Percentiles rank a stretch among this genome's conserved stretches.
These are phyloP conservation scores for Pseudonaja textilis DNA, from an alignment of 2,113 vertebrate species.

Conservation along the genomic window DNA sequence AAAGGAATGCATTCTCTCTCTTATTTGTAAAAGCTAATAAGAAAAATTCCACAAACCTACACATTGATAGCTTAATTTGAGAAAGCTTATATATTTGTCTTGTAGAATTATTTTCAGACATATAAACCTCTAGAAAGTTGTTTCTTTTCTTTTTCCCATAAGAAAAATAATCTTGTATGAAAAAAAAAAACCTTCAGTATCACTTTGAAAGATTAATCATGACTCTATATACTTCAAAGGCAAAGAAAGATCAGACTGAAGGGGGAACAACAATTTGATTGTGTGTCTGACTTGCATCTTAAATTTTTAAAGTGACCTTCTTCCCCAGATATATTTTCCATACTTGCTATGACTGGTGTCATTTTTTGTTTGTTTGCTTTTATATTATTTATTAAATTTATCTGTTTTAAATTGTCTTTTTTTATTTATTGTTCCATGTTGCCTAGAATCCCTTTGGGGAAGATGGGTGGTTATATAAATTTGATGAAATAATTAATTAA, in stretches of 20 bases:
- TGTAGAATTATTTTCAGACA: slow-evolving; percentile 16
- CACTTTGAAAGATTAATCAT: rapidly evolving
- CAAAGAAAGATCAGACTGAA: neutral
- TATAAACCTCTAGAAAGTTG: neutral
- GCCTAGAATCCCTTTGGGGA: neutral
- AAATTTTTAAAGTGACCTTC: neutral
- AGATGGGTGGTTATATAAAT: neutral
- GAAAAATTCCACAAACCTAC: slow-evolving; percentile 24
- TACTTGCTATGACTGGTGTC: neutral
- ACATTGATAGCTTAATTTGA: slow-evolving; percentile 44
- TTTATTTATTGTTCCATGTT: neutral
- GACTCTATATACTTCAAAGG: neutral
- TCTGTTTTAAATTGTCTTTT: neutral
- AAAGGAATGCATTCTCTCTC: neutral
- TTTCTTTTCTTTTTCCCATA: neutral
- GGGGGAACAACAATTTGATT: neutral
- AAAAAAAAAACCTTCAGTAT: neutral
- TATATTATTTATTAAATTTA: neutral
- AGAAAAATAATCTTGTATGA: neutral
- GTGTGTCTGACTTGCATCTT: neutral
- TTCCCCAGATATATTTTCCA: neutral
- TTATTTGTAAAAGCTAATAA: slow-evolving; percentile 41
- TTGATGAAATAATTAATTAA: neutral
- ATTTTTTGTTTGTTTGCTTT: neutral
- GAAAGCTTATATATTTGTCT: slow-evolving; percentile 16